A percentile compares a stretch with the other conserved stretches of the same genome.
These are phyloP conservation scores for Daboia siamensis DNA, from an alignment of 2,113 vertebrate genomes.

Conservation along the genomic window DNA sequence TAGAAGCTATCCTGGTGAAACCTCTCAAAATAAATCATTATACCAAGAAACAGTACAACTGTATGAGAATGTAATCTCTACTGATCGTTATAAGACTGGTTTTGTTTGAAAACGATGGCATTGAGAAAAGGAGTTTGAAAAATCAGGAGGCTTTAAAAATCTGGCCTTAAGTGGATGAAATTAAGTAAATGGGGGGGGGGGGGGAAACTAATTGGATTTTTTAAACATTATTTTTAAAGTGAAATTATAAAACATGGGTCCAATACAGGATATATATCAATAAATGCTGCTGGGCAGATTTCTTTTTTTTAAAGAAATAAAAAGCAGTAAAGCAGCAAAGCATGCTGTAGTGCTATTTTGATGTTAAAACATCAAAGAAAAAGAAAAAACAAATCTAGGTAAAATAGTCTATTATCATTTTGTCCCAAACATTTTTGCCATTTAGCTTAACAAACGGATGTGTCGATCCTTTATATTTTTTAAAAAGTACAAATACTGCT, in stretches of 20 bases:
- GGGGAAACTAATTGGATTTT: constrained; percentile 31
- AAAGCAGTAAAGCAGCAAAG: not conserved
- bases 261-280: not conserved
- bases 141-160: constrained; percentile 77
- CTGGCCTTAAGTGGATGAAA: constrained; percentile 65
- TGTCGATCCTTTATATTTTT: constrained; percentile 6
- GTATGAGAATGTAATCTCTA: constrained; percentile 74
- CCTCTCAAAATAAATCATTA: constrained; percentile 87
- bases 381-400: not conserved
- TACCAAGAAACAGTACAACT: constrained; percentile 79
- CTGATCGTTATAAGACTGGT: constrained; percentile 75
- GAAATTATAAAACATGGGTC: constrained; percentile 23
- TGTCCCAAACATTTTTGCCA: not conserved
- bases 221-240: not conserved
- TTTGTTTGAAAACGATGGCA: constrained; percentile 77
- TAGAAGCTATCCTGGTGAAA: constrained; percentile 83
- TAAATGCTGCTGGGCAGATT: not conserved
- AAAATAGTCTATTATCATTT: constrained; percentile 5
- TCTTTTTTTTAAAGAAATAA: not conserved
- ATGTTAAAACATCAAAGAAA: not conserved
- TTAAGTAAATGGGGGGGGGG: constrained; percentile 4
- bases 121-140: constrained; percentile 73
- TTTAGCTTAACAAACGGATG: constrained; percentile 26
- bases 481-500: not conserved
- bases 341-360: not conserved